Conservation (phyloP, 1,140 invertebrate species). For the Druon quercuslanigerum region DNA sequence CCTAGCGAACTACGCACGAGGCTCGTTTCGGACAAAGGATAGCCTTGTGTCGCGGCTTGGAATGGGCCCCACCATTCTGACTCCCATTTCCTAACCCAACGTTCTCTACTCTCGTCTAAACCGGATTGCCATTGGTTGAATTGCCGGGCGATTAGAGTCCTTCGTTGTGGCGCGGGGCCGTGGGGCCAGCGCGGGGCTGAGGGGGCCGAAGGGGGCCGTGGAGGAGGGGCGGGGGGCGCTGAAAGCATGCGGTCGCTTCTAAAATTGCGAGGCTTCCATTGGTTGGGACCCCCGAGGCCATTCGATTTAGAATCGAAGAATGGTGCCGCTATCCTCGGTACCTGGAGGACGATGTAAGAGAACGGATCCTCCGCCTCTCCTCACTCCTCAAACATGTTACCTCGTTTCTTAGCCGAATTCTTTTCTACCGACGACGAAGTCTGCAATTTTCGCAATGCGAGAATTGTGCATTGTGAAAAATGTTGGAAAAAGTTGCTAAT, state of each 20-base stretch:
- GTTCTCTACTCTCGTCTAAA: conserved; percentile 55
- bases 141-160: conserved; percentile 59
- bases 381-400: neutral
- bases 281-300: conserved; percentile 59
- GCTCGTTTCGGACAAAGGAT: conserved; percentile 70
- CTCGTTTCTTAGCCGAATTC: conserved; percentile 12
- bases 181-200: conserved; percentile 48
- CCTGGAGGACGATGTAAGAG: conserved; percentile 35
- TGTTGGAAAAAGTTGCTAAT: neutral
- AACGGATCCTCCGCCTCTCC: conserved; percentile 43
- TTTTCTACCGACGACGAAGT: conserved; percentile 5
- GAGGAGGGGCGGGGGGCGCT: conserved; percentile 35
- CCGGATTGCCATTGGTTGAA: conserved; percentile 64
- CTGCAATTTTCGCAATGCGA: conserved; percentile 1
- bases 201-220: conserved; percentile 39
- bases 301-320: conserved; percentile 70
- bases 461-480: neutral
- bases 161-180: conserved; percentile 9
- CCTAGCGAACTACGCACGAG: conserved; percentile 45
- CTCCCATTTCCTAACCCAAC: conserved; percentile 60
- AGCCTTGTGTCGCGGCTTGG: conserved; percentile 61
- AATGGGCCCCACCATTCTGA: conserved; percentile 57
- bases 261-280: conserved; percentile 47
- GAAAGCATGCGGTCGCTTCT: conserved; percentile 35
- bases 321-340: conserved; percentile 57